Percentiles rank a stretch among this genome's conserved stretches.
Evolutionary conservation across 2,113 vertebrate species (phyloP).

Genomic region (Benitochromis conjunctus): DNA sequence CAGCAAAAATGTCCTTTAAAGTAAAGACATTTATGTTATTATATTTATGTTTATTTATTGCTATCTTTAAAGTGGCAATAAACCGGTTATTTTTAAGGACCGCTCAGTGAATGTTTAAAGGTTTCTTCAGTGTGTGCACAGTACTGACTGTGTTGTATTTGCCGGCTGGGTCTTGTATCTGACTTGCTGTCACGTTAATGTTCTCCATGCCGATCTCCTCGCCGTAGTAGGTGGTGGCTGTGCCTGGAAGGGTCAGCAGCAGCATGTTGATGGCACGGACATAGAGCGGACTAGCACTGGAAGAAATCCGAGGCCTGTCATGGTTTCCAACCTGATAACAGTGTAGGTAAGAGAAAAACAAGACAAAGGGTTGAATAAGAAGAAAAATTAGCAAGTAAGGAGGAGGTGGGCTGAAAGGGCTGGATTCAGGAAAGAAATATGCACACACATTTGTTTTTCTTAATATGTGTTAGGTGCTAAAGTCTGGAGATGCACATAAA

Average conservation of each 20-base stretch:
- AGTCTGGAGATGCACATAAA: background rate
- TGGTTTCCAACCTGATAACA: slow-evolving; percentile 83
- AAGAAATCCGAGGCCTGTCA: slow-evolving; percentile 77
- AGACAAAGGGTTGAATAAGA: background rate
- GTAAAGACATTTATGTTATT: background rate
- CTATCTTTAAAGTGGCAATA: background rate
- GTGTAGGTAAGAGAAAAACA: background rate
- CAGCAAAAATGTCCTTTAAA: background rate
- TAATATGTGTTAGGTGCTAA: background rate
- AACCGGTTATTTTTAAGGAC: background rate
- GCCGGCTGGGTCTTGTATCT: slow-evolving; percentile 73
- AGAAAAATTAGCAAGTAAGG: background rate
- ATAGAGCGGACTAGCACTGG: slow-evolving; percentile 79
- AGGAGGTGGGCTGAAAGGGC: background rate
- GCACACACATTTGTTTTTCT: background rate
- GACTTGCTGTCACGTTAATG: slow-evolving; percentile 60
- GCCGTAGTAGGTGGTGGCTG: slow-evolving; percentile 91
- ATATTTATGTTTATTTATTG: background rate
- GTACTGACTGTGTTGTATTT: slow-evolving; percentile 70
- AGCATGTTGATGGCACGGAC: slow-evolving; percentile 87
- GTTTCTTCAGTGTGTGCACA: background rate
- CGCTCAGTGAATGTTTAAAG: background rate
- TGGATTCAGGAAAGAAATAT: background rate
- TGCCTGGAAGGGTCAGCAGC: slow-evolving; percentile 91
- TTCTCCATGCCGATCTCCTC: slow-evolving; percentile 97